Evolutionary conservation across 2,888 invertebrate genomes (phyloP).

Genomic region (Cheilosia pagana): DNA sequence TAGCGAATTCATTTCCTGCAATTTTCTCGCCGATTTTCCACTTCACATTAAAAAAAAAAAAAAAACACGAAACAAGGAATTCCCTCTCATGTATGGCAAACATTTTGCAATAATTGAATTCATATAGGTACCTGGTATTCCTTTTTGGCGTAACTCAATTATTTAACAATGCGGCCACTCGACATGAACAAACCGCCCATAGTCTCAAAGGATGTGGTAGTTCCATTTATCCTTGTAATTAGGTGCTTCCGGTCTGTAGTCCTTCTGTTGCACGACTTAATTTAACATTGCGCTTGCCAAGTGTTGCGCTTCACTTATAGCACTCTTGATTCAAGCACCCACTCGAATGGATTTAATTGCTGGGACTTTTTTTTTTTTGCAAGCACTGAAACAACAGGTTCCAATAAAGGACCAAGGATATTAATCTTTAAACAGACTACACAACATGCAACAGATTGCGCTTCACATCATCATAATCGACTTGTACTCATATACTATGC

Average conservation of each 20-base stretch:
- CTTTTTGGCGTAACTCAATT: constrained; percentile 17
- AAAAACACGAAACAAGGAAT: background rate
- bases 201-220: constrained; percentile 27
- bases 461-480: constrained; percentile 57
- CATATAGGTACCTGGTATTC: constrained; percentile 53
- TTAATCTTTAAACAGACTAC: constrained; percentile 4
- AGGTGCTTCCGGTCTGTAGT: constrained; percentile 33
- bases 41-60: background rate
- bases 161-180: constrained; percentile 35
- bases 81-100: background rate
- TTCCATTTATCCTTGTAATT: constrained; percentile 49
- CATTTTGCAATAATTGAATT: constrained; percentile 32
- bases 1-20: background rate
- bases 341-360: constrained; percentile 5
- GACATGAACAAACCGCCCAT: constrained; percentile 45
- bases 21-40: background rate
- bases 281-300: constrained; percentile 32
- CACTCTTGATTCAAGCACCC: background rate
- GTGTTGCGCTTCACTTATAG: constrained; percentile 30
- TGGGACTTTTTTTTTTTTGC: background rate
- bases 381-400: constrained; percentile 37
- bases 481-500: constrained; percentile 37
- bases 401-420: constrained; percentile 14
- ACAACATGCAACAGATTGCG: constrained; percentile 68
- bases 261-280: background rate